Evolutionary conservation across 2,797 vertebrate species (phyloP).

Genomic region (Botia kubotai): DNA sequence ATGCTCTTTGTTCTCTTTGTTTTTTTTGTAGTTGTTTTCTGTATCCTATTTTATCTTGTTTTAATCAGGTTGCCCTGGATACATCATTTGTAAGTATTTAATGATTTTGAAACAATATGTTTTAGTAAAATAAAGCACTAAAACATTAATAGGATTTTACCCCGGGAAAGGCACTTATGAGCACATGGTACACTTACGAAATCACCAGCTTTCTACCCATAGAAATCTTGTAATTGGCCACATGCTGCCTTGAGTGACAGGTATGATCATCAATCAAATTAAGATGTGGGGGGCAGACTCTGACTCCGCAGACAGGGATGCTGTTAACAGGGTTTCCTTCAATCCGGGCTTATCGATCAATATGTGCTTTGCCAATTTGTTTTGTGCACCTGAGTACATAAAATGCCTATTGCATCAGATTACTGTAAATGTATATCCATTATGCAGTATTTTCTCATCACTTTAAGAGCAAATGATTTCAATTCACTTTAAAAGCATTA

Average conservation of each 20-base stretch:
- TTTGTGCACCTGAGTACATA: conserved; percentile 52
- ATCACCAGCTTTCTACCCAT: conserved; percentile 59
- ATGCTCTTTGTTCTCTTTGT: conserved; percentile 32
- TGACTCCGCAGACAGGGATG: conserved; percentile 27
- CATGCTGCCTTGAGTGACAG: conserved; percentile 90
- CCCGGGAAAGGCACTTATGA: background rate
- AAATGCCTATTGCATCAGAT: conserved; percentile 43
- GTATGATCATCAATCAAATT: conserved; percentile 95
- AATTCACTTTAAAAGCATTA: conserved; percentile 2
- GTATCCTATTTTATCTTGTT: background rate
- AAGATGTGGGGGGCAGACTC: conserved; percentile 65
- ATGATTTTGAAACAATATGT: background rate
- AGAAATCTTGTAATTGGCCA: conserved; percentile 79
- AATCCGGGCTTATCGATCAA: conserved; percentile 44
- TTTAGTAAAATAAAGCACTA: background rate
- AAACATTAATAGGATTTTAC: conserved; percentile 18
- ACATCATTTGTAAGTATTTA: background rate
- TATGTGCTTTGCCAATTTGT: conserved; percentile 45
- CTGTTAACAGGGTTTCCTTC: conserved; percentile 54
- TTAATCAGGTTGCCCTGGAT: background rate
- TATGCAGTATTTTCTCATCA: conserved; percentile 27
- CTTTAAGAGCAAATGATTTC: conserved; percentile 13
- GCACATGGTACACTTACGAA: conserved; percentile 18
- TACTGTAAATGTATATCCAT: conserved; percentile 34
- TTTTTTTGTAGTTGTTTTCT: background rate